Conservation (phyloP, 37 sponge, comb jelly and placozoan genomes). For the Hormiphora californensis region DNA sequence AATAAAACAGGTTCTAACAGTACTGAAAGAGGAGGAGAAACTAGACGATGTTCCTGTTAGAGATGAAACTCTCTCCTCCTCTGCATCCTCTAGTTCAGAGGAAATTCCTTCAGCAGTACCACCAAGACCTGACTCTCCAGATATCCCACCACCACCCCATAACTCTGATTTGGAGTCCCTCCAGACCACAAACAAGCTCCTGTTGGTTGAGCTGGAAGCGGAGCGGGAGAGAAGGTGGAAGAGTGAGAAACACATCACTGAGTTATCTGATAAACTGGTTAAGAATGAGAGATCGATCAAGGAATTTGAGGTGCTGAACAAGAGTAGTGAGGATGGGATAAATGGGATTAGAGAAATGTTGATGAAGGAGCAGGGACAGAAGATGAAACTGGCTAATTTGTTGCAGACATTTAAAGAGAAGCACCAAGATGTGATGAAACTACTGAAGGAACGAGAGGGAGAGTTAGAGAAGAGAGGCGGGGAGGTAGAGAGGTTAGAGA, state of each 20-base stretch:
- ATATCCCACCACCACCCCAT: no score
- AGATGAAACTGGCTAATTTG: slow-evolving; percentile 26
- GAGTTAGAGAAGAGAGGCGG: neutral
- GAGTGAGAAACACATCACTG: slow-evolving; percentile 26
- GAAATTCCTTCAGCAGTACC: no score
- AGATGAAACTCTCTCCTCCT: no score
- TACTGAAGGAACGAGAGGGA: neutral
- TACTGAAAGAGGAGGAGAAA: slow-evolving; percentile 3
- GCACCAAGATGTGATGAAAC: neutral
- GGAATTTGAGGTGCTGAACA: neutral
- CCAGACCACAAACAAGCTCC: neutral
- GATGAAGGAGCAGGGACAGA: slow-evolving; percentile 40
- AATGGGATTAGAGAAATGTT: slow-evolving; percentile 17
- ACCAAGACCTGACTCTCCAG: no score
- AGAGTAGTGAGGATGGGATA: slow-evolving; percentile 19
- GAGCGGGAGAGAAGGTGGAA: slow-evolving; percentile 24
- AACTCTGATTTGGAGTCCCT: neutral
- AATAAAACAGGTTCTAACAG: neutral
- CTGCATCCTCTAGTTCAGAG: no score
- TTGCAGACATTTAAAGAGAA: neutral
- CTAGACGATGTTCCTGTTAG: neutral
- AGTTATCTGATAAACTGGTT: slow-evolving; percentile 15
- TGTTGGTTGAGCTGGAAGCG: neutral
- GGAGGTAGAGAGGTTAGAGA: neutral
- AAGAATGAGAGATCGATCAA: neutral